Evolutionary conservation across 2,888 invertebrate genomes (phyloP), one percentile per base, ranked within the genome.

Genomic region (Saturnia pavonia): DNA sequence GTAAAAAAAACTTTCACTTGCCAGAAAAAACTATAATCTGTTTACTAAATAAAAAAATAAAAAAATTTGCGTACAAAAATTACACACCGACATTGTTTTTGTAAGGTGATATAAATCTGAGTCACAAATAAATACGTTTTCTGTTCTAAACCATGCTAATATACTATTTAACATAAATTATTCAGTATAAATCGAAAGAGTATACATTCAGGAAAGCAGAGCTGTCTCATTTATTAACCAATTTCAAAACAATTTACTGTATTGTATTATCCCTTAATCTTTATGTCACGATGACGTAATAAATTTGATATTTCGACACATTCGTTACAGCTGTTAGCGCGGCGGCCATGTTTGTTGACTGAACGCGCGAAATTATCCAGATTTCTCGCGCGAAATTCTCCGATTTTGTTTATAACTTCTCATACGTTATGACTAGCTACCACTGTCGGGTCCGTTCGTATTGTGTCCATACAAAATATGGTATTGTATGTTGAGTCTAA

Each of bases 331-430:
- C 77, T 78, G 80, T 80, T 78, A 63, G 72, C 76, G 75, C 73
- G 71, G 73, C 81, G 68, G 83, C 87, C 87, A 86, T 90, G 88
- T 90, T 90, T 91, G 87, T 90, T 89, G 86, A 84, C 80, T 74
- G 80, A 87, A 78, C 85, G 85, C 88, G 88, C 85, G 91, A 91
- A 91, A 90, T 90, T 89, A 90, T 89, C 90, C 91, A 91, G 91
- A 91, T 89, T 89, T 89, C 85, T 86, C 87, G 84, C 84, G 86
- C 85, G 75, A 82, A 83, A 76, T 82, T 81, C 78, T 75, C 79
- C 79, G 74, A 75, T 76, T 79, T 82, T 88, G 90, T 91, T 88
- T 90, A 88, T 83, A 77, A 81, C 74, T 84, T 82, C 78, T 82
- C 85, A 81, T 82, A 84, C 86, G 74, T 74, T 65, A 57, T 27